Base-by-base conservation (phyloP, 2,113 vertebrate species). In the Barnardius zonarius region DNA sequence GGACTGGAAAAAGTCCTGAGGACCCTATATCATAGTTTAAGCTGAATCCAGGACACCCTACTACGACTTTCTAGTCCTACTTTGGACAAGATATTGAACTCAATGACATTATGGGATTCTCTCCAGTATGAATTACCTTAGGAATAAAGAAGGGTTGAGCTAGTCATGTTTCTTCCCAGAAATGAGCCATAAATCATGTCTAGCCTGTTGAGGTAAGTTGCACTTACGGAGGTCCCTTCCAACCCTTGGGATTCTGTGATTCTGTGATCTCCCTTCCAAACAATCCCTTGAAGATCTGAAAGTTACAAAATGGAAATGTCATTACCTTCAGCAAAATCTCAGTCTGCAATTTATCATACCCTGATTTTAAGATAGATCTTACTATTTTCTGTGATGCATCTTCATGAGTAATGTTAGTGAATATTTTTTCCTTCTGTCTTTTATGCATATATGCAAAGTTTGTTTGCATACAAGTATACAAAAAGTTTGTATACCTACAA, bases 131-230 rank as follows among this genome's bases (percentile, higher is more conserved):
- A 79, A 35, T 35, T 48, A 51, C 4, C 5, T 13, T 19, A 64
- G 12, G 15, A 5, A 63, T 75, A 88, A 79, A 63, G 31, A 39
- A 12, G 3, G 7, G 2, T 74, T 63, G 20, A 68, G 5, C 4
- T 49, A 54, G 23, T 44, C 11, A 39, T 12, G 13, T 43, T 41
- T 85, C 62, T 55, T 90, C 46, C 20, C 18, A 67, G 18, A 9
- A 59, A 17, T 46, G 35, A 90, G 15, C 8, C 33, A 87, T 18
- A 10, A 74, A 46, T 2, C 18, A 23, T 28, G 17, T 13, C 16
- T 44, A 70, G 7, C 5, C 10, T 9, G n/a, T 3, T 23, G 13
- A 52, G 12, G 7, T n/a, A 39, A 2, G 3, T 24, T 0, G 0
- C 11, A 30, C 35, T 66, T 54, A 61, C 2, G 14, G 15, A n/a